A percentile compares a stretch with the other conserved stretches of the same genome.
Evolutionary conservation across 1,140 invertebrate genomes (phyloP).

Genomic region (Triops longicaudatus): DNA sequence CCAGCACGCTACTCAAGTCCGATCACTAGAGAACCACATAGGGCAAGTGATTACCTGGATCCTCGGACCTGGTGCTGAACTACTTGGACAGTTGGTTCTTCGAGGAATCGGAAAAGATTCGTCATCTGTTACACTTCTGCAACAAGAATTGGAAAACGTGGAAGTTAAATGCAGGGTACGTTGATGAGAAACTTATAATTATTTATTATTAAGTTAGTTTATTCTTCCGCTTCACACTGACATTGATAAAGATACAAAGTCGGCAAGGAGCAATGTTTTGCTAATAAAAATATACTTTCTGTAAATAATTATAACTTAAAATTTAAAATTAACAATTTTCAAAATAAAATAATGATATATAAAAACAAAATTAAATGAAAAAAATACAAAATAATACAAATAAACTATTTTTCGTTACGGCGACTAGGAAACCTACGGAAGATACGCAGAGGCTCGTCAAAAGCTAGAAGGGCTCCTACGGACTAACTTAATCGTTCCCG

Average conservation of each 20-base stretch:
- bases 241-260: too few species aligned
- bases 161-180: constrained; percentile 64
- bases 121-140: constrained; percentile 56
- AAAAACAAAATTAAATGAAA: not conserved
- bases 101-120: constrained; percentile 63
- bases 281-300: too few species aligned
- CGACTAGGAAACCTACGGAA: constrained; percentile 56
- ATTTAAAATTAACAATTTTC: not conserved
- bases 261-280: too few species aligned
- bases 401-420: not conserved
- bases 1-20: constrained; percentile 42
- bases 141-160: constrained; percentile 61
- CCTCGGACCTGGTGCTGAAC: constrained; percentile 58
- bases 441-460: constrained; percentile 64
- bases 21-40: constrained; percentile 52
- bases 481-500: constrained; percentile 43
- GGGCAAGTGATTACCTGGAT: constrained; percentile 66
- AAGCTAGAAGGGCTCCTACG: constrained; percentile 50
- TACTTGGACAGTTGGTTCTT: constrained; percentile 51
- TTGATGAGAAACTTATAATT: too few species aligned
- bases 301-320: constrained; percentile 20
- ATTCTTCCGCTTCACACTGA: too few species aligned
- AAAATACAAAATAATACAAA: not conserved
- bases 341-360: not conserved
- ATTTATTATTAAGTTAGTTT: too few species aligned